A percentile compares a stretch with the other conserved stretches of the same genome.
These are phyloP conservation scores for Phyto melanocephala DNA, from an alignment of 2,888 invertebrate species.

Conservation along the genomic window DNA sequence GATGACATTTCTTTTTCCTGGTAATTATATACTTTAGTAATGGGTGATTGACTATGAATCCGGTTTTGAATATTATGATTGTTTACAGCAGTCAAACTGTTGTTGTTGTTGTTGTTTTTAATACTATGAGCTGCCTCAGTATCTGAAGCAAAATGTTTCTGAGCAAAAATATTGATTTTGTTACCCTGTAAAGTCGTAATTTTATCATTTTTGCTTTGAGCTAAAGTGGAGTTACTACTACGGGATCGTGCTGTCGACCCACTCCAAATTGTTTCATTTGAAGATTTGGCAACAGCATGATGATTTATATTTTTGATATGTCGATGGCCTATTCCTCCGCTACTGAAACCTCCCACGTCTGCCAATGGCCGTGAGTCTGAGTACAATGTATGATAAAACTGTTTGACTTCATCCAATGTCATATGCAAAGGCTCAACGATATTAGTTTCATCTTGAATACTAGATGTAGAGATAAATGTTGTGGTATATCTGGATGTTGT, in stretches of 20 bases:
- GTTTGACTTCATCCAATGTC: slow-evolving; percentile 90
- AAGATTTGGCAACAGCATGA: slow-evolving; percentile 72
- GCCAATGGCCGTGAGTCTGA: slow-evolving; percentile 81
- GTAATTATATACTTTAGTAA: slow-evolving; percentile 13
- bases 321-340: slow-evolving; percentile 74
- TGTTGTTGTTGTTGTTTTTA: slow-evolving; percentile 68
- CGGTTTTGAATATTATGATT: slow-evolving; percentile 64
- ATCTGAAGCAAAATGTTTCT: slow-evolving; percentile 64
- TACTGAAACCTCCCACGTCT: slow-evolving; percentile 73
- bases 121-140: slow-evolving; percentile 68
- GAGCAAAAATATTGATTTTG: slow-evolving; percentile 48
- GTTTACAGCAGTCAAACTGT: slow-evolving; percentile 55
- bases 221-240: slow-evolving; percentile 65
- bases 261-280: slow-evolving; percentile 74
- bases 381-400: slow-evolving; percentile 89
- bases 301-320: slow-evolving; percentile 64
- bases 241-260: slow-evolving; percentile 72
- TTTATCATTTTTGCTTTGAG: slow-evolving; percentile 46
- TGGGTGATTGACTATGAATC: slow-evolving; percentile 45
- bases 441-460: slow-evolving; percentile 79
- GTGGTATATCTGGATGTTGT: slow-evolving; percentile 78
- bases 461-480: slow-evolving; percentile 52
- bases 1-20: slow-evolving; percentile 42
- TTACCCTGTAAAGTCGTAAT: slow-evolving; percentile 26
- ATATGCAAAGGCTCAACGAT: slow-evolving; percentile 87